phyloP scores from a whole-genome alignment of 2,888 invertebrate species.

The Gnatocerus cornutus region DNA sequence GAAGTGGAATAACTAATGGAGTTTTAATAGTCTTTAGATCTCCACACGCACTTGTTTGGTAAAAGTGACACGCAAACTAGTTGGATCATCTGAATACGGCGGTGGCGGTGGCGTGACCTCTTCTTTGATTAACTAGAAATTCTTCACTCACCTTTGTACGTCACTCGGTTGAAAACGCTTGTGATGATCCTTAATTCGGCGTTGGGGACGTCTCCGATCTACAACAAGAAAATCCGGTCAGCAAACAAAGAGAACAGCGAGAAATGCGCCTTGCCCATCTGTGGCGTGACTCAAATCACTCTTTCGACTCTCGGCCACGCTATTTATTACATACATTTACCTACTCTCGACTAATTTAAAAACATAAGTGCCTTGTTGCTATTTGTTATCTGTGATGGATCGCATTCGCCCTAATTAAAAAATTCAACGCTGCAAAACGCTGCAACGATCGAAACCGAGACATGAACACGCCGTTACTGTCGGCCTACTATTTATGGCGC shows the following conservation, averaged over 20 bases:
- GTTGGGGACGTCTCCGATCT: conserved; percentile 92
- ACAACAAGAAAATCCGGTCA: conserved; percentile 56
- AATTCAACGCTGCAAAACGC: conserved; percentile 25
- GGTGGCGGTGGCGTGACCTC: conserved; percentile 61
- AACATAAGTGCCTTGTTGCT: conserved; percentile 52
- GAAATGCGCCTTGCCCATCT: conserved; percentile 60
- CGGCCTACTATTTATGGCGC: conserved; percentile 23
- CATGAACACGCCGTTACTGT: conserved; percentile 25
- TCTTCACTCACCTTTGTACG: conserved; percentile 82
- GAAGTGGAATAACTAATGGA: conserved; percentile 64
- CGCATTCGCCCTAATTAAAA: conserved; percentile 45
- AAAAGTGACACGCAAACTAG: conserved; percentile 60
- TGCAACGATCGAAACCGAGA: conserved; percentile 20
- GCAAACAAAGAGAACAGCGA: conserved; percentile 40
- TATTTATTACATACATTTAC: conserved; percentile 41
- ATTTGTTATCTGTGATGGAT: conserved; percentile 50
- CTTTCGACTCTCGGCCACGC: conserved; percentile 57
- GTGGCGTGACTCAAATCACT: conserved; percentile 68
- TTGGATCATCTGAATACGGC: conserved; percentile 62
- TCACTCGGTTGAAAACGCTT: conserved; percentile 89
- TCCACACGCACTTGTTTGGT: conserved; percentile 52
- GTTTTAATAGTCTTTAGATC: conserved; percentile 63
- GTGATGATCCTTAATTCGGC: conserved; percentile 90
- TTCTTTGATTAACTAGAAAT: conserved; percentile 59
- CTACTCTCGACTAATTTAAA: conserved; percentile 48